Conservation (phyloP, 2,113 vertebrate species). For the Excalfactoria chinensis region DNA sequence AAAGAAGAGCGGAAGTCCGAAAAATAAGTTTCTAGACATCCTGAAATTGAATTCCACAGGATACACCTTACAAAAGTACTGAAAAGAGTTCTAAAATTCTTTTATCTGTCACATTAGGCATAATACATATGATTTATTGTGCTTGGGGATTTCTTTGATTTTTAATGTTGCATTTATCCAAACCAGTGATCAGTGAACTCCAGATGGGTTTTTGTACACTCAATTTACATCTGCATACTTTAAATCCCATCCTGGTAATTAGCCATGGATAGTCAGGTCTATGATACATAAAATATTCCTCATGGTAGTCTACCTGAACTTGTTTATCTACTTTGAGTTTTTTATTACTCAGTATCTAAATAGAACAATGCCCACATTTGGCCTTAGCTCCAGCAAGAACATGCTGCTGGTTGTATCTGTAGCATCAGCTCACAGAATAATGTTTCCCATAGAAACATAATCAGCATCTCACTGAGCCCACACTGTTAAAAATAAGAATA, state of each 20-base stretch:
- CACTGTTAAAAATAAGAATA: not conserved
- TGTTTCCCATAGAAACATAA: not conserved
- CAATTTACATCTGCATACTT: not conserved
- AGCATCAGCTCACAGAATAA: not conserved
- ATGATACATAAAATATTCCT: not conserved
- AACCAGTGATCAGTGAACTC: slow-evolving; percentile 31
- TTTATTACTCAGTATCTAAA: not conserved
- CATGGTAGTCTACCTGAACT: not conserved
- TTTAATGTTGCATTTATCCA: slow-evolving; percentile 43
- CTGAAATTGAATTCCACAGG: not conserved
- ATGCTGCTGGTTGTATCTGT: not conserved
- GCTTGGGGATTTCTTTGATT: slow-evolving; percentile 15
- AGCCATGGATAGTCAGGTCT: not conserved
- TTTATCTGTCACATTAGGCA: not conserved
- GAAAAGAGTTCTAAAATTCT: not conserved
- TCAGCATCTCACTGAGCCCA: not conserved
- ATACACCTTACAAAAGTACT: not conserved
- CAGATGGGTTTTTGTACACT: slow-evolving; percentile 16
- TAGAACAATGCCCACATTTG: not conserved
- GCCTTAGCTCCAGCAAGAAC: not conserved
- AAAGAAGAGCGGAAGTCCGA: not conserved
- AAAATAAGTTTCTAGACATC: not conserved
- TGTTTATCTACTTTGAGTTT: not conserved
- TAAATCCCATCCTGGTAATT: slow-evolving; percentile 40
- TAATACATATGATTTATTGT: not conserved